Evolutionary conservation across 2,888 invertebrate genomes (phyloP).

Genomic region (Tyria jacobaeae): DNA sequence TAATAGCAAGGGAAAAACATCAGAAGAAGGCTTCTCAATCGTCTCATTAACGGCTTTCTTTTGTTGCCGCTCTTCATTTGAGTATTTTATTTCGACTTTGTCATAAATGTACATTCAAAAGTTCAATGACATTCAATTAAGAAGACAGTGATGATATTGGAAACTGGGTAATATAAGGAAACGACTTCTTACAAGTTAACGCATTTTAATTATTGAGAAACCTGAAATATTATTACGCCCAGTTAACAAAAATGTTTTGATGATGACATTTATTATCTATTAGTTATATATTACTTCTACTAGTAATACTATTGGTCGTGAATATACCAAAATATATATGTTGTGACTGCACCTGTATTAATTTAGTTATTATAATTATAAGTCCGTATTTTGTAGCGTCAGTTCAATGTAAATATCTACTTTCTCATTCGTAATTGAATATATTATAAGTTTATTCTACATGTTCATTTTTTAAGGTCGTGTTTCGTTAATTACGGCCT

Average conservation of each 20-base stretch:
- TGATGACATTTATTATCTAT: too few species aligned
- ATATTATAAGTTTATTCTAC: not conserved
- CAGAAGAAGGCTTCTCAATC: not conserved
- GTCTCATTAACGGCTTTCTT: not conserved
- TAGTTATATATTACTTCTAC: not conserved
- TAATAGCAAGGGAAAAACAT: not conserved
- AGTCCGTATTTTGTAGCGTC: not conserved
- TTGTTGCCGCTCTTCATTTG: too few species aligned
- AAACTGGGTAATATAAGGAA: too few species aligned
- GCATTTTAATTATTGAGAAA: too few species aligned
- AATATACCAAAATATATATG: not conserved
- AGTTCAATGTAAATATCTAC: not conserved
- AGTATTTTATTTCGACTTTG: too few species aligned
- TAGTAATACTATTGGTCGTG: too few species aligned
- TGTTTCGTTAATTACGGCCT: conserved; percentile 5
- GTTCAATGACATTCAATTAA: not conserved
- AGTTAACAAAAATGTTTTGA: too few species aligned
- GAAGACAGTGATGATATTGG: not conserved
- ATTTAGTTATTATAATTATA: not conserved
- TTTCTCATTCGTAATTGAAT: conserved; percentile 3
- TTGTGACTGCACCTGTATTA: not conserved
- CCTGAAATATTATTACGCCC: too few species aligned
- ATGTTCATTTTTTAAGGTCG: not conserved
- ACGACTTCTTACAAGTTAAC: too few species aligned
- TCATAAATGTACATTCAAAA: not conserved